phyloP scores from a whole-genome alignment of 2,888 invertebrate genomes.

The Gasteruption jaculator region DNA sequence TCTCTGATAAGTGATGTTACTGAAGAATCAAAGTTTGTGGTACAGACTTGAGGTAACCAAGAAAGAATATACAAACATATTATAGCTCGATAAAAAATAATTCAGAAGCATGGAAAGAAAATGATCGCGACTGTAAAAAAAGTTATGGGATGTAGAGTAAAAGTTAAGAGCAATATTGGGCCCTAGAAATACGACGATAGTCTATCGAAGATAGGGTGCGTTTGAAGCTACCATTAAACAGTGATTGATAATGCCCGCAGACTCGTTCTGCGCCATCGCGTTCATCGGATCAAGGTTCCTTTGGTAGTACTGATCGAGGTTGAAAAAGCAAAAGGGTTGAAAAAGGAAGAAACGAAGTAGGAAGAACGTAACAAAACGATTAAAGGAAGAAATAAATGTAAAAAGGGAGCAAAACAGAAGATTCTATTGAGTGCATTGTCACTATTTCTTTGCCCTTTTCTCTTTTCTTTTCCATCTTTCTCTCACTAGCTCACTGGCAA shows the following conservation, averaged over 20 bases:
- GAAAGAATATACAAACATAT: too few species aligned
- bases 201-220: conserved; percentile 39
- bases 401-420: conserved; percentile 3
- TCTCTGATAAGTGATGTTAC: too few species aligned
- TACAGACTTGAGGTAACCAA: too few species aligned
- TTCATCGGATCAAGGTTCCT: conserved; percentile 35
- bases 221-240: conserved; percentile 40
- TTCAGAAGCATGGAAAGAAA: too few species aligned
- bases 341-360: conserved; percentile 26
- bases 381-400: background rate
- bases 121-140: too few species aligned
- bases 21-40: too few species aligned
- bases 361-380: background rate
- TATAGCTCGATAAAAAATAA: too few species aligned
- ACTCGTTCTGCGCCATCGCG: conserved; percentile 40
- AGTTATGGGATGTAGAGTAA: too few species aligned
- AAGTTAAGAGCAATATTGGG: too few species aligned
- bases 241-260: conserved; percentile 44
- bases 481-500: conserved; percentile 22
- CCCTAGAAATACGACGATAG: too few species aligned
- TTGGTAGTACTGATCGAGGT: conserved; percentile 28
- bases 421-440: conserved; percentile 26
- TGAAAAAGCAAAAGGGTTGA: conserved; percentile 32
- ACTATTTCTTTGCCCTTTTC: conserved; percentile 24
- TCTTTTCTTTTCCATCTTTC: background rate